A percentile compares a stretch with the other conserved stretches of the same genome.
These are phyloP conservation scores for Zosterops hypoxanthus DNA, from an alignment of 2,113 vertebrate species.

Conservation along the genomic window DNA sequence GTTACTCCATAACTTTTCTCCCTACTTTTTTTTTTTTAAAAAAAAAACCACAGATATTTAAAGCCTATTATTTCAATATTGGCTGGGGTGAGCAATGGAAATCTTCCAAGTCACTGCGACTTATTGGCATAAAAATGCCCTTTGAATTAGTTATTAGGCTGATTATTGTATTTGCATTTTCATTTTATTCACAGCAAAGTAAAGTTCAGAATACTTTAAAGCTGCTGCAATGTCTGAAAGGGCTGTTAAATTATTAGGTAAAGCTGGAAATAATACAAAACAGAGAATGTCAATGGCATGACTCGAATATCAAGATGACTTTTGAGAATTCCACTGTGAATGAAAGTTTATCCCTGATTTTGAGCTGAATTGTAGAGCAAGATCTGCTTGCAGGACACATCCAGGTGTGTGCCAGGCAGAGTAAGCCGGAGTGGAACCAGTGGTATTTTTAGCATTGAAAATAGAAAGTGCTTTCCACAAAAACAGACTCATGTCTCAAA, in stretches of 20 bases:
- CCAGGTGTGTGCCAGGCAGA: not conserved
- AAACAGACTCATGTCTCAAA: conserved; percentile 62
- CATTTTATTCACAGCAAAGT: conserved; percentile 24
- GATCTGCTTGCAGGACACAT: not conserved
- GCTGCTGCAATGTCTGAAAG: not conserved
- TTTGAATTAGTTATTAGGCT: not conserved
- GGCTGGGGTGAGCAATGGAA: not conserved
- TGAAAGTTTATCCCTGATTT: not conserved
- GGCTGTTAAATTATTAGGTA: not conserved
- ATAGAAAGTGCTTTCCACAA: conserved; percentile 52
- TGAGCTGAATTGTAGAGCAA: not conserved
- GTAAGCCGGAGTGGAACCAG: not conserved
- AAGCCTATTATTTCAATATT: not conserved
- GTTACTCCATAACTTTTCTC: not conserved
- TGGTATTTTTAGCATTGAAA: not conserved
- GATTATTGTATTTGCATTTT: not conserved
- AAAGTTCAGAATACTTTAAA: not conserved
- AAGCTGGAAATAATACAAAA: not conserved
- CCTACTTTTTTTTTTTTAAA: not conserved
- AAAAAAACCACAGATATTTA: not conserved
- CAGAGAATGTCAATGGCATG: not conserved
- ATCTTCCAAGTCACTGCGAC: not conserved
- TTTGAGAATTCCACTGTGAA: not conserved
- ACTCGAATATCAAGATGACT: not conserved
- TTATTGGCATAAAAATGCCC: not conserved